phyloP scores from a whole-genome alignment of 2,888 invertebrate genomes.

The Pilophorus perplexus region DNA sequence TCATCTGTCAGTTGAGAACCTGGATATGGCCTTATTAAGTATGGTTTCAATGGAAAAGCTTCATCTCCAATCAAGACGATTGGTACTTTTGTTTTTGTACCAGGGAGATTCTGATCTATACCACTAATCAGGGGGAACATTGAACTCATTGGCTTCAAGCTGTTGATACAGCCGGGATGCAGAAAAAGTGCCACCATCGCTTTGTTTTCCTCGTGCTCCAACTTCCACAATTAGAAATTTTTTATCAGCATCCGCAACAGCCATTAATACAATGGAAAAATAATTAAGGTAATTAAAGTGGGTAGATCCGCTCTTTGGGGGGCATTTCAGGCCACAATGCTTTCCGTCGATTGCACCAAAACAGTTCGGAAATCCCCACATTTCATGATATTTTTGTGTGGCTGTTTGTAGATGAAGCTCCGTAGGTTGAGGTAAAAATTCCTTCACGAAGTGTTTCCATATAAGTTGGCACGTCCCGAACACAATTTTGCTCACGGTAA shows the following conservation, averaged over 20 bases:
- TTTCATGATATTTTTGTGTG: neutral
- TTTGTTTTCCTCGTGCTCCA: neutral
- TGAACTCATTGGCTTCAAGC: neutral
- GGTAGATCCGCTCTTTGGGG: neutral
- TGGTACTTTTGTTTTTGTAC: neutral
- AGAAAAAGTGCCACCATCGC: neutral
- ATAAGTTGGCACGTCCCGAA: conserved; percentile 1
- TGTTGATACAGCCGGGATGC: neutral
- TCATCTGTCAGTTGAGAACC: no score
- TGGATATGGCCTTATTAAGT: neutral
- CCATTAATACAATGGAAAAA: conserved; percentile 1
- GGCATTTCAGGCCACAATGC: conserved; percentile 1
- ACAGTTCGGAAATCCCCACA: conserved; percentile 7
- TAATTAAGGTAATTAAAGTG: conserved; percentile 1
- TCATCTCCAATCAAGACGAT: neutral
- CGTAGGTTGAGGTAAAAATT: neutral
- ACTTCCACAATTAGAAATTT: neutral
- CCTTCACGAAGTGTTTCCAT: neutral
- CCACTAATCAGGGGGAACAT: no score
- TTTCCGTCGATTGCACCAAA: conserved; percentile 8
- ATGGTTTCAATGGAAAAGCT: neutral
- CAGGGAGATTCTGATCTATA: neutral
- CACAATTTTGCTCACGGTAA: neutral
- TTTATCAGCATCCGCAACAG: neutral
- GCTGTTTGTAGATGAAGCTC: neutral